Conservation (phyloP, 2,888 invertebrate species). For the Zygogramma bicolorata region DNA sequence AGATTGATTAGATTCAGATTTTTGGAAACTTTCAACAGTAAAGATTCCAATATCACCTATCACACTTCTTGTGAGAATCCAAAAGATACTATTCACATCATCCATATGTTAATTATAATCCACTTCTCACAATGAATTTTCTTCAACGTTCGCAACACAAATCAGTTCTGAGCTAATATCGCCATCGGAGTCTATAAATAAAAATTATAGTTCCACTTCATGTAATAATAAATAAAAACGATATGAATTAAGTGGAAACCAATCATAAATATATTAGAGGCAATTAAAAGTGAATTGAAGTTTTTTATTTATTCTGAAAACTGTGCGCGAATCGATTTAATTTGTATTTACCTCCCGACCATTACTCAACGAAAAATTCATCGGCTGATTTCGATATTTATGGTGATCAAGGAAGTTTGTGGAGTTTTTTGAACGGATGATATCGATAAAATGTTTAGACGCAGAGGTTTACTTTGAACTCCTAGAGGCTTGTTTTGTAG, state of each 20-base stretch:
- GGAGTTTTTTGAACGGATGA: background rate
- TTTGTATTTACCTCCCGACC: background rate
- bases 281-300: conserved; percentile 42
- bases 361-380: background rate
- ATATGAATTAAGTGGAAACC: conserved; percentile 38
- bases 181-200: conserved; percentile 14
- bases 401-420: background rate
- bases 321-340: conserved; percentile 2
- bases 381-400: background rate
- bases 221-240: conserved; percentile 18
- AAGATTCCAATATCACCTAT: too few species aligned
- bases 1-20: too few species aligned
- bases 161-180: conserved; percentile 8
- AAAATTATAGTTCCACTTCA: conserved; percentile 15
- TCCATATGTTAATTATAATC: too few species aligned
- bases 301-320: conserved; percentile 26
- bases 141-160: background rate
- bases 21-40: too few species aligned
- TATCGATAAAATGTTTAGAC: background rate
- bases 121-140: background rate
- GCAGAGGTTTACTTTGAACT: background rate
- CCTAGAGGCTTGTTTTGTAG: too few species aligned
- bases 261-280: conserved; percentile 43
- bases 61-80: too few species aligned
- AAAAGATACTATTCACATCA: too few species aligned